phyloP scores from a whole-genome alignment of 2,113 vertebrate species.

The Prionailurus viverrinus region DNA sequence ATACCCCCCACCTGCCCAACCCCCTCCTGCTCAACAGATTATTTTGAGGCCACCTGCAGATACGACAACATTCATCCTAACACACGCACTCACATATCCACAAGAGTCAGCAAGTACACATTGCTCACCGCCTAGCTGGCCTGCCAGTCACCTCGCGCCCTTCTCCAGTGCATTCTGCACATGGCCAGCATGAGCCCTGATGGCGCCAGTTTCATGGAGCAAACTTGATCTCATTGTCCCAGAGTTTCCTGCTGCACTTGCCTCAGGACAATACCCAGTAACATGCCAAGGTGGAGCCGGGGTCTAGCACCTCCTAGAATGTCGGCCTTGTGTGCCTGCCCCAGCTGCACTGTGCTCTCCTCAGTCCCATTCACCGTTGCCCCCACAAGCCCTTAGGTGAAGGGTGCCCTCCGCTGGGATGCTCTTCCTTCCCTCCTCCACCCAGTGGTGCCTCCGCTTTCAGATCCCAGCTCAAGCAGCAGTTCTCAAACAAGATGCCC shows the following conservation, averaged over 20 bases:
- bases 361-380: not conserved
- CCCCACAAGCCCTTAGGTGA: not conserved
- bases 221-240: not conserved
- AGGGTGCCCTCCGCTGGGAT: not conserved
- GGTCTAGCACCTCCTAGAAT: not conserved
- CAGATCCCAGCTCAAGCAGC: not conserved
- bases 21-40: too few species aligned
- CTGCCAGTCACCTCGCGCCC: not conserved
- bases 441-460: not conserved
- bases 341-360: not conserved
- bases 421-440: not conserved
- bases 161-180: not conserved
- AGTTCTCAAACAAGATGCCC: not conserved
- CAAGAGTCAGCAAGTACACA: not conserved
- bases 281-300: not conserved
- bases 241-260: not conserved
- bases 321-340: rapidly evolving
- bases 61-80: not conserved
- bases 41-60: not conserved
- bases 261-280: not conserved
- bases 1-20: not conserved
- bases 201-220: rapidly evolving
- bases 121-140: not conserved
- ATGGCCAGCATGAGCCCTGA: not conserved
- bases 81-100: not conserved